Evolutionary conservation across 2,797 vertebrate genomes (phyloP), one percentile per base, ranked within the genome.

Genomic region (Sitta carolinensis): DNA sequence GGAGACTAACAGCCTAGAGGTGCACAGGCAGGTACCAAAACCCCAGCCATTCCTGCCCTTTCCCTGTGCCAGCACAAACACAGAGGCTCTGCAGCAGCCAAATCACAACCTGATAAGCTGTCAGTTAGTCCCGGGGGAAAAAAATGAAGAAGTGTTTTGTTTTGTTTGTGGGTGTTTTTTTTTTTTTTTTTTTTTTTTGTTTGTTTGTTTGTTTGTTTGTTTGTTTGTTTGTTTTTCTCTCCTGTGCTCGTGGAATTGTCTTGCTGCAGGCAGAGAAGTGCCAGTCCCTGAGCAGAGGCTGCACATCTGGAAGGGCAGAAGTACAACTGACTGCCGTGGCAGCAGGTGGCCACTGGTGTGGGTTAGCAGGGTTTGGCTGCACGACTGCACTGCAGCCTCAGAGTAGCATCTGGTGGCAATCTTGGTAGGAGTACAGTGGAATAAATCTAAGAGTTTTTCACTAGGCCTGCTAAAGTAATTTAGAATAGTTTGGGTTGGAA

Each of bases 111-210:
- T 64, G 21, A 64, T 21, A 75, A 88, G 18, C 5, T 57, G 27
- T 27, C n/a, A 47, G 16, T 32, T 36, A 64, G 10, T 30, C 11
- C 23, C 0, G 1, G 6, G 2, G 1, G 0, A 0, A 2, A 9
- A 26, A 29, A 23, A n/a, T 5, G 3, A 36, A 16, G 10, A 16
- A 10, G n/a, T 30, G 2, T 20, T 32, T 55, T 7, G 12, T 42
- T 42, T 2, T 0, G 36, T 36, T 36, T n/a, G n/a, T n/a, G n/a
- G n/a, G n/a, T n/a, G n/a, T 48, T 47, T 30, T 19, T 27, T 20
- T 30, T 54, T 16, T 42, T 42, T 42, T 2, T 0, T 0, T 29
- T 75, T 58, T 50, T 87, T n/a, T 36, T 36, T 36, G 36, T 36
- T 36, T n/a, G n/a, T 36, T 36, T 36, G 36, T 36, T 36, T 51